These are phyloP conservation scores for Palloptera scutellata DNA, from an alignment of 2,888 invertebrate species.

Conservation along the genomic window DNA sequence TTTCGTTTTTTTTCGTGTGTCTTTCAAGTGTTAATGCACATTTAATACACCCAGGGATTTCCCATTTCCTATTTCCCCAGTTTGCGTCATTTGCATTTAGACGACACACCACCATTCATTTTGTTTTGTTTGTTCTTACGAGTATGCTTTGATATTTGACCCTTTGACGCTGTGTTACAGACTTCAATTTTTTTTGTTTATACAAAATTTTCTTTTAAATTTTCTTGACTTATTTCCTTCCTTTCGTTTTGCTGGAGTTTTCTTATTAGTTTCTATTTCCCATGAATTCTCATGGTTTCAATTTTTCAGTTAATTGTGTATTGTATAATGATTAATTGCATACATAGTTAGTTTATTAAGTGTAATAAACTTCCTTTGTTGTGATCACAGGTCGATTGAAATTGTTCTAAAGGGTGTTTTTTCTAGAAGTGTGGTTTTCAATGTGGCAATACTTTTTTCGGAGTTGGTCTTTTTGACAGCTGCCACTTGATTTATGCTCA, in stretches of 20 bases:
- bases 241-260: not conserved
- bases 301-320: no score
- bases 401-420: no score
- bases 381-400: no score
- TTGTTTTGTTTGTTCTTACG: not conserved
- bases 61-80: not conserved
- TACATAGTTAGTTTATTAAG: no score
- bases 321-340: no score
- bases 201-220: not conserved
- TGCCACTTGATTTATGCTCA: no score
- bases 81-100: not conserved
- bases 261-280: not conserved
- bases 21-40: not conserved
- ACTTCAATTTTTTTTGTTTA: not conserved
- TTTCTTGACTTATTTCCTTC: not conserved
- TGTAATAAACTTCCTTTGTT: no score
- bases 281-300: not conserved
- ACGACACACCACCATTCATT: not conserved
- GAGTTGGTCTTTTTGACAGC: no score
- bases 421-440: no score
- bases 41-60: not conserved
- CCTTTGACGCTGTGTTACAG: conserved; percentile 15
- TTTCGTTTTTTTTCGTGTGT: not conserved
- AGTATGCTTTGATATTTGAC: conserved; percentile 24
- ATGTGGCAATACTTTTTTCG: no score